Evolutionary conservation across 2,113 vertebrate genomes (phyloP), one percentile per base, ranked within the genome.

Genomic region (Vanacampus margaritifer): DNA sequence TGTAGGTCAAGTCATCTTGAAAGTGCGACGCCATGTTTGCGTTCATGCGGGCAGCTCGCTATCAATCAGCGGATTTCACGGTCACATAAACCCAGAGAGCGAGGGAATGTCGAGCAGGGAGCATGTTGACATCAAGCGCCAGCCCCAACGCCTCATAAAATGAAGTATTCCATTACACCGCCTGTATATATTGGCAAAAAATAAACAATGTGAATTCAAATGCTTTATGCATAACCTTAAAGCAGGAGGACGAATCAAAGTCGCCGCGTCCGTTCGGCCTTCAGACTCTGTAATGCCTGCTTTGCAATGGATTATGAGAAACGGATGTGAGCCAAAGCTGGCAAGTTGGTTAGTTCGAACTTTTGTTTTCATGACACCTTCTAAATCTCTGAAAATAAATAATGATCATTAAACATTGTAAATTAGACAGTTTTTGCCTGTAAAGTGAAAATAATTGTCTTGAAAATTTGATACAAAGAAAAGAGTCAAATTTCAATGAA

Each of bases 51-150:
- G 6, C 23, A 5, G 11, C 11, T 0, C 35, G 0, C 37, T 46
- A 2, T 81, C 69, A 53, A 57, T 74, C 69, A 65, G 37, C 3
- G 19, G 63, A 26, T 69, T 84, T 82, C 77, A 73, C 46, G 67
- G 61, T 69, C 67, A 32, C 72, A 54, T 72, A 68, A 75, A 77
- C 32, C 68, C 72, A 7, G 17, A 36, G 60, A 23, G 50, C 5
- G 51, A 23, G 0, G 36, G 2, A 46, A 46, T 35, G 24, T 16
- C 1, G 59, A 63, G 35, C 23, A 36, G 65, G 28, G 41, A 65
- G 62, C 67, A 37, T 67, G 73, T 75, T 71, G 65, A 65, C 69
- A 79, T 75, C 71, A 77, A 81, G 76, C 76, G 50, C 59, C 14
- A 62, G 69, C 56, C 43, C 56, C 67, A 54, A 0, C n/a, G 51